Conservation (phyloP, 2,113 vertebrate species). For the Helogale parvula region DNA sequence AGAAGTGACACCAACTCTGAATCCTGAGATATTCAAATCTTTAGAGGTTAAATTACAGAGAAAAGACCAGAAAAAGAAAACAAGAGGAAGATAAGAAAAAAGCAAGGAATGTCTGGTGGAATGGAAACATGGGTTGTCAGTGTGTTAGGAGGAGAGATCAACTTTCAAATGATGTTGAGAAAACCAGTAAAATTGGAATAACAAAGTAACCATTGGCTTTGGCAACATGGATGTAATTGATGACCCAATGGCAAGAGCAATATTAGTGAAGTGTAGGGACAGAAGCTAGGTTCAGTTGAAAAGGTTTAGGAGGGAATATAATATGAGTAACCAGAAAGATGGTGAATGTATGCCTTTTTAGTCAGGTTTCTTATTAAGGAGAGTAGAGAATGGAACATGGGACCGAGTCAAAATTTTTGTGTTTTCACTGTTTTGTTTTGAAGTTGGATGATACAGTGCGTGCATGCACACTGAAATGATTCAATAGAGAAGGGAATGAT, state of each 20-base stretch:
- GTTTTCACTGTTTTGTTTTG: not conserved
- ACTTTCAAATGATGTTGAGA: not conserved
- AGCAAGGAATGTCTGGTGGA: not conserved
- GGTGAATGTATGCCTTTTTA: not conserved
- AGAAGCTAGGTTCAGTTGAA: not conserved
- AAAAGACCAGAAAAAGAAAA: not conserved
- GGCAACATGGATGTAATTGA: not conserved
- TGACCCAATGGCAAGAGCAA: not conserved
- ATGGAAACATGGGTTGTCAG: not conserved
- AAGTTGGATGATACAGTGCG: not conserved
- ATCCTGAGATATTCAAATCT: not conserved
- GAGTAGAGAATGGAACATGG: not conserved
- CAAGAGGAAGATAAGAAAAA: not conserved
- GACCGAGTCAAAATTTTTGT: not conserved
- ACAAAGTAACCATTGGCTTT: not conserved
- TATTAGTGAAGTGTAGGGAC: not conserved
- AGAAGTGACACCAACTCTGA: not conserved
- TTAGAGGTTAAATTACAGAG: not conserved
- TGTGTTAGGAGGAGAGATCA: not conserved
- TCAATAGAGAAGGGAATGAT: not conserved
- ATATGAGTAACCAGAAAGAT: not conserved
- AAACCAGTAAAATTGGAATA: not conserved
- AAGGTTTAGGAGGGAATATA: not conserved
- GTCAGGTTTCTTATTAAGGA: not conserved
- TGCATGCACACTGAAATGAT: not conserved